Conservation (phyloP, 1,140 invertebrate genomes). For the Venturia canescens region DNA sequence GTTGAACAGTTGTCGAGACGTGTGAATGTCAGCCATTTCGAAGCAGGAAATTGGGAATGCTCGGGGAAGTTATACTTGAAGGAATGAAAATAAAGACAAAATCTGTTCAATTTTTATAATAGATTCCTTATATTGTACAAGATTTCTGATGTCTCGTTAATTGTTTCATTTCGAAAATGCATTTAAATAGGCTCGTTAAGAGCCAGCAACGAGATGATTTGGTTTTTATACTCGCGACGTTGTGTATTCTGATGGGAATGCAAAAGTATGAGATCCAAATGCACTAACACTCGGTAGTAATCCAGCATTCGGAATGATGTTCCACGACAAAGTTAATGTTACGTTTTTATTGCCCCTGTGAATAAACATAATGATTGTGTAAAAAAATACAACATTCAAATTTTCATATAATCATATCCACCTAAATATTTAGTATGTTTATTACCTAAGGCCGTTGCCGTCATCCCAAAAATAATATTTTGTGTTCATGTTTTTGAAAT, state of each 20-base stretch:
- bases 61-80: too few species aligned
- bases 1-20: background rate
- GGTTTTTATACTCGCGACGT: conserved; percentile 81
- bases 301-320: conserved; percentile 99
- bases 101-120: too few species aligned
- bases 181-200: conserved; percentile 7
- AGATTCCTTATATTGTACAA: background rate
- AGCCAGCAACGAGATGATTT: background rate
- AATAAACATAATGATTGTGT: conserved; percentile 65
- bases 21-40: too few species aligned
- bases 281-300: conserved; percentile 91
- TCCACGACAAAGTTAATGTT: conserved; percentile 96
- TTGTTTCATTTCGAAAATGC: background rate
- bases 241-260: conserved; percentile 94
- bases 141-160: background rate
- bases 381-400: conserved; percentile 8
- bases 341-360: conserved; percentile 94
- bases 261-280: conserved; percentile 89
- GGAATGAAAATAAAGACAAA: too few species aligned
- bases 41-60: too few species aligned
- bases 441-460: conserved; percentile 97
- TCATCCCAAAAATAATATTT: conserved; percentile 99
- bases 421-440: conserved; percentile 63
- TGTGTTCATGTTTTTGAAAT: conserved; percentile 96
- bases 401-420: background rate